These are phyloP conservation scores for Anodontia alba DNA, from an alignment of 2,888 invertebrate genomes.

Conservation along the genomic window DNA sequence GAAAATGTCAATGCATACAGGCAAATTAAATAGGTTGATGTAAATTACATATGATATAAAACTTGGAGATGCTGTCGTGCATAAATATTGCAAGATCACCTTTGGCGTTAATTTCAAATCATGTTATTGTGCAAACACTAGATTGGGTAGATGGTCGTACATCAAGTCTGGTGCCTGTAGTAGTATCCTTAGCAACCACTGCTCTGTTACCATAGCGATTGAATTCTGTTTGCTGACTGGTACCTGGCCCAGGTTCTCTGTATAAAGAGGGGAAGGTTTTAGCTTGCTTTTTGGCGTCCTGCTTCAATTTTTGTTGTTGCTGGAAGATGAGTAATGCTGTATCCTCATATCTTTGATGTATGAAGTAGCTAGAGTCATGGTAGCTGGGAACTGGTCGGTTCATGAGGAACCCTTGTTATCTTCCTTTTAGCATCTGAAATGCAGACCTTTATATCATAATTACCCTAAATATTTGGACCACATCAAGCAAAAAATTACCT, in stretches of 20 bases:
- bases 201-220: slow-evolving; percentile 75
- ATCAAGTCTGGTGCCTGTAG: slow-evolving; percentile 1
- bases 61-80: no score
- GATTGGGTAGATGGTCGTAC: slow-evolving; percentile 42
- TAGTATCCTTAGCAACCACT: slow-evolving; percentile 55
- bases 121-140: slow-evolving; percentile 57
- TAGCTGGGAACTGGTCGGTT: slow-evolving; percentile 66
- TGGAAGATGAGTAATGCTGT: slow-evolving; percentile 81
- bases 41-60: no score
- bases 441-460: no score
- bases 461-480: no score
- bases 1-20: no score
- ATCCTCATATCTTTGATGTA: slow-evolving; percentile 83
- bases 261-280: slow-evolving; percentile 28
- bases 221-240: slow-evolving; percentile 56
- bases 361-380: slow-evolving; percentile 76
- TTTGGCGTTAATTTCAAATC: background rate
- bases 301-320: slow-evolving; percentile 74
- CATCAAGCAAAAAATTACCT: no score
- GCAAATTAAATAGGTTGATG: no score
- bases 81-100: background rate
- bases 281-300: slow-evolving; percentile 73
- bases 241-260: slow-evolving; percentile 17
- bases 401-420: slow-evolving; percentile 45
- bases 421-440: slow-evolving; percentile 29